These are phyloP conservation scores for Seriola aureovittata DNA, from an alignment of 2,113 vertebrate species.

Conservation along the genomic window DNA sequence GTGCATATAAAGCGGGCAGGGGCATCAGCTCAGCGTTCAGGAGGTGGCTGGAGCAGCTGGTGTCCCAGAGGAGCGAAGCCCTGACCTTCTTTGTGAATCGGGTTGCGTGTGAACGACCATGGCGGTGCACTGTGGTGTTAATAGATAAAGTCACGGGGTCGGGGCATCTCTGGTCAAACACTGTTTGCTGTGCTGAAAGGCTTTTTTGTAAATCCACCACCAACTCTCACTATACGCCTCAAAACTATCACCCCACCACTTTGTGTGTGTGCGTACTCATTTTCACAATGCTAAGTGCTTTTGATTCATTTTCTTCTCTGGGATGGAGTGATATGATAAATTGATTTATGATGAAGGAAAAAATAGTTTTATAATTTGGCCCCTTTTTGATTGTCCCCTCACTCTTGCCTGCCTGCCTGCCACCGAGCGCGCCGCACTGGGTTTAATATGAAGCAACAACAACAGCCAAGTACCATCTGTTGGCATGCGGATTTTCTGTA, in stretches of 20 bases:
- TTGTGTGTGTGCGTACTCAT: neutral
- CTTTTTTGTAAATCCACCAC: slow-evolving; percentile 22
- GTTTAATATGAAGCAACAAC: slow-evolving; percentile 82
- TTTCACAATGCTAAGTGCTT: slow-evolving; percentile 45
- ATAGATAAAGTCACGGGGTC: slow-evolving; percentile 66
- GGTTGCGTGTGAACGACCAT: slow-evolving; percentile 63
- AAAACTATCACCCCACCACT: neutral
- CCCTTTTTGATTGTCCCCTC: slow-evolving; percentile 75
- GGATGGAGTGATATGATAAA: slow-evolving; percentile 63
- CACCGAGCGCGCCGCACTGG: slow-evolving; percentile 53
- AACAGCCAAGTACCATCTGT: slow-evolving; percentile 86
- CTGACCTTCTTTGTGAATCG: slow-evolving; percentile 57
- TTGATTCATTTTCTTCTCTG: slow-evolving; percentile 43
- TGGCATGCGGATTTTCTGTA: slow-evolving; percentile 87
- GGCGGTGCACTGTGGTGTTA: slow-evolving; percentile 40
- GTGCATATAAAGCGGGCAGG: neutral
- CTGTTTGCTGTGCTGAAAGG: slow-evolving; percentile 35
- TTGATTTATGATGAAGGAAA: slow-evolving; percentile 68
- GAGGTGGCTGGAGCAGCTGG: slow-evolving; percentile 4
- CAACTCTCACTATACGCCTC: slow-evolving; percentile 6
- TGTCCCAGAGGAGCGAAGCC: slow-evolving; percentile 29
- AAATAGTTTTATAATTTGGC: slow-evolving; percentile 78
- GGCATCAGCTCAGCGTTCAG: neutral
- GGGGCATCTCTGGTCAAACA: slow-evolving; percentile 44
- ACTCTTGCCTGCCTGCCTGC: slow-evolving; percentile 61